These are phyloP conservation scores for Crotalus adamanteus DNA, from an alignment of 2,797 vertebrate species.

Conservation along the genomic window DNA sequence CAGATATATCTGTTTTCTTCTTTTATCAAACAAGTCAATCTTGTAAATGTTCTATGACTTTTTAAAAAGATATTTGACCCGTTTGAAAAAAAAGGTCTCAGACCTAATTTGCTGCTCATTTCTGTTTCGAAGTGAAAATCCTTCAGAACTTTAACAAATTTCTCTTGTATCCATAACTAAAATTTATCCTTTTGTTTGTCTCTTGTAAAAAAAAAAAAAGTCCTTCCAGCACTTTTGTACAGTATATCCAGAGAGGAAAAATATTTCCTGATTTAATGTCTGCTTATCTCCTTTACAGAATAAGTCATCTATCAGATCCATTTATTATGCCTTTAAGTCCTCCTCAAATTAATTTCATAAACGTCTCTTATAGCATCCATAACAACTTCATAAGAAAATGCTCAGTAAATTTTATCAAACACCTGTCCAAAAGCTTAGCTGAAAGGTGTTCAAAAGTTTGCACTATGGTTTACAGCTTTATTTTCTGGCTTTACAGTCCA, in stretches of 20 bases:
- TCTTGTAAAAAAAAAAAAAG: not conserved
- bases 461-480: not conserved
- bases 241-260: not conserved
- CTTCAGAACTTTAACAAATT: not conserved
- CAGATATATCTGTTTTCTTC: not conserved
- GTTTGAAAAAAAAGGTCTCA: not conserved
- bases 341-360: not conserved
- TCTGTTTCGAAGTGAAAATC: not conserved
- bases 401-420: not conserved
- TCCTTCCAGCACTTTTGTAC: not conserved
- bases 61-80: not conserved
- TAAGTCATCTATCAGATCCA: not conserved
- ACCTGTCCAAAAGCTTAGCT: not conserved
- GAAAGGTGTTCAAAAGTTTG: not conserved
- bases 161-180: not conserved
- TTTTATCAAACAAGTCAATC: not conserved
- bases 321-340: not conserved
- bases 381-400: not conserved
- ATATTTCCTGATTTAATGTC: not conserved
- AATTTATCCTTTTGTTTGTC: not conserved
- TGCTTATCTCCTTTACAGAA: not conserved
- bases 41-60: not conserved
- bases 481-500: not conserved
- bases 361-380: not conserved
- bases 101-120: not conserved